These are phyloP conservation scores for Bos taurus DNA, from an alignment of 2,113 vertebrate genomes.

Conservation along the genomic window DNA sequence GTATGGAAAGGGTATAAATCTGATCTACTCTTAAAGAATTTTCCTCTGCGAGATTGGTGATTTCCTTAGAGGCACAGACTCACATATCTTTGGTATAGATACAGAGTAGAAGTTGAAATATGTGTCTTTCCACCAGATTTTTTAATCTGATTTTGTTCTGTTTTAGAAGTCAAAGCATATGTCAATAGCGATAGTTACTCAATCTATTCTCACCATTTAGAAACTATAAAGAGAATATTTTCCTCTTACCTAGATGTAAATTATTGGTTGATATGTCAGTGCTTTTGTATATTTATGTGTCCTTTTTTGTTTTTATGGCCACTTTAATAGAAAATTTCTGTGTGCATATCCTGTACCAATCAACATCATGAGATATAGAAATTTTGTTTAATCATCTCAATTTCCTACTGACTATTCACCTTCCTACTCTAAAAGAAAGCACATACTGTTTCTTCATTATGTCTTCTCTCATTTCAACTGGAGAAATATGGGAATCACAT, in stretches of 20 bases:
- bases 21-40: not conserved
- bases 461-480: not conserved
- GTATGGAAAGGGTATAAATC: not conserved
- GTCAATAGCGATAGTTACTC: not conserved
- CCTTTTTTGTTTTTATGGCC: not conserved
- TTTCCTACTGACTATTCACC: not conserved
- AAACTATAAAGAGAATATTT: not conserved
- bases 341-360: not conserved
- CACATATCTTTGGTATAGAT: not conserved
- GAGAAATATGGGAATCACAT: not conserved
- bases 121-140: not conserved
- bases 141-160: not conserved
- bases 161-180: slow-evolving; percentile 4
- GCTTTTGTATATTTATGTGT: not conserved
- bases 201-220: not conserved
- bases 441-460: not conserved
- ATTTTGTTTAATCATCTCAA: not conserved
- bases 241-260: not conserved
- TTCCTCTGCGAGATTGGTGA: not conserved
- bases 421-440: not conserved
- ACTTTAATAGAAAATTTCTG: not conserved
- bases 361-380: not conserved
- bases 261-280: not conserved
- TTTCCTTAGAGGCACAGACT: not conserved
- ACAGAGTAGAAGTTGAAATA: not conserved